Evolutionary conservation across 2,797 vertebrate genomes (phyloP).

Genomic region (Echeneis naucrates): DNA sequence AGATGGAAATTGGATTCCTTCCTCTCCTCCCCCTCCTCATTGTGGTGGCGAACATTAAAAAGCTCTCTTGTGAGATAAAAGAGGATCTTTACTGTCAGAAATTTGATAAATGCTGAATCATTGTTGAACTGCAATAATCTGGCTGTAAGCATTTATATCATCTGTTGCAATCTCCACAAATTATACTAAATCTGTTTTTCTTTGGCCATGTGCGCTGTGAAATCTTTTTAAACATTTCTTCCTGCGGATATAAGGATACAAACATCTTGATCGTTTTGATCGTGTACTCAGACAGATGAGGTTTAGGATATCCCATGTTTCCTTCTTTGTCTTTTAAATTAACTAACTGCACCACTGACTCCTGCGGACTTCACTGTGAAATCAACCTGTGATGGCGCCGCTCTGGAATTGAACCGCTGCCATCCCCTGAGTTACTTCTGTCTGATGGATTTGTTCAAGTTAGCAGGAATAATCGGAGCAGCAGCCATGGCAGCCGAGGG

Average conservation of each 20-base stretch:
- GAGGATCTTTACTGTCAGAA: slow-evolving; percentile 47
- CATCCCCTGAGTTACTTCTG: slow-evolving; percentile 29
- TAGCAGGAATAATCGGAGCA: slow-evolving; percentile 36
- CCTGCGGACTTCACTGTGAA: slow-evolving; percentile 30
- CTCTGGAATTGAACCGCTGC: slow-evolving; percentile 30
- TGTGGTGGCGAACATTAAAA: slow-evolving; percentile 67
- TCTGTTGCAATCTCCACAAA: not conserved
- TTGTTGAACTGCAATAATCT: slow-evolving; percentile 15
- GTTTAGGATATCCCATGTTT: not conserved
- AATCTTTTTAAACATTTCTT: not conserved
- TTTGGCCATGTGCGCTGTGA: not conserved
- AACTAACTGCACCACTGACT: not conserved
- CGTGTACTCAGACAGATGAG: not conserved
- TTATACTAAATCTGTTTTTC: not conserved
- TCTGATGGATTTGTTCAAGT: slow-evolving; percentile 60
- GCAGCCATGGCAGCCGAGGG: slow-evolving; percentile 23
- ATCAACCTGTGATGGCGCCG: slow-evolving; percentile 21
- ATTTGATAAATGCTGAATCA: slow-evolving; percentile 50
- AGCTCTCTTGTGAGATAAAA: slow-evolving; percentile 38
- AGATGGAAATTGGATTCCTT: slow-evolving; percentile 62
- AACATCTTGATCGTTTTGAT: not conserved
- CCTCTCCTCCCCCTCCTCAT: slow-evolving; percentile 26
- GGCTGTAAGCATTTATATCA: not conserved
- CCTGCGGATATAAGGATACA: not conserved
- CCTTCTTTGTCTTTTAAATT: not conserved